phyloP scores from a whole-genome alignment of 2,797 vertebrate genomes.

The Eidolon dupreanum region DNA sequence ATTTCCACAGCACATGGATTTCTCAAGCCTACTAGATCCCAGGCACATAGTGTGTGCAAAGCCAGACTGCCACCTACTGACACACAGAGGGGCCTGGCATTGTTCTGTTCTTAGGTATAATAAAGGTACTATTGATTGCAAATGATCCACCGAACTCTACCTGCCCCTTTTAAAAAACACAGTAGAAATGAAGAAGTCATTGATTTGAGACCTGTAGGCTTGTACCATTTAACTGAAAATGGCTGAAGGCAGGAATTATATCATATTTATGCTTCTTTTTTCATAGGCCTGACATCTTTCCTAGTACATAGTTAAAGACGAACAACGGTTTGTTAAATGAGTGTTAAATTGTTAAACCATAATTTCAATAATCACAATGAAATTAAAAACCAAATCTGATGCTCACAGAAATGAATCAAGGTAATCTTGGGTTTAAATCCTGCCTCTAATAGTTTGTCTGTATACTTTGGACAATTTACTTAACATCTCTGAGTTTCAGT shows the following conservation, averaged over 20 bases:
- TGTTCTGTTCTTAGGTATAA: not conserved
- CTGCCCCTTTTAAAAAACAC: not conserved
- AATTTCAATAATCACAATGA: slow-evolving; percentile 14
- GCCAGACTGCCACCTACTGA: slow-evolving; percentile 72
- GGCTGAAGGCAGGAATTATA: not conserved
- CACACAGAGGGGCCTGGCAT: not conserved
- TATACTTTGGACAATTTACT: not conserved
- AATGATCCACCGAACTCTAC: not conserved
- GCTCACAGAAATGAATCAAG: not conserved
- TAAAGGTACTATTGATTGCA: not conserved
- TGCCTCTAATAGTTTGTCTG: not conserved
- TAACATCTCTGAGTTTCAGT: not conserved
- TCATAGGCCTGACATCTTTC: not conserved
- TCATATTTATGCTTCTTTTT: not conserved
- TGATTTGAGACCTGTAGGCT: not conserved
- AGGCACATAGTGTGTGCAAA: not conserved
- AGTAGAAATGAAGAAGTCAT: not conserved
- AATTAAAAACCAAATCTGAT: not conserved
- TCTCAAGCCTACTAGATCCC: not conserved
- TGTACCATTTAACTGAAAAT: not conserved
- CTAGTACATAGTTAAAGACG: not conserved
- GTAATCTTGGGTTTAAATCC: not conserved
- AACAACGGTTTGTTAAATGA: not conserved
- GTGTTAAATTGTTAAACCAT: not conserved
- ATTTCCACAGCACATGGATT: not conserved